These are phyloP conservation scores for Tholera decimalis DNA, from an alignment of 2,888 invertebrate species.

Conservation along the genomic window DNA sequence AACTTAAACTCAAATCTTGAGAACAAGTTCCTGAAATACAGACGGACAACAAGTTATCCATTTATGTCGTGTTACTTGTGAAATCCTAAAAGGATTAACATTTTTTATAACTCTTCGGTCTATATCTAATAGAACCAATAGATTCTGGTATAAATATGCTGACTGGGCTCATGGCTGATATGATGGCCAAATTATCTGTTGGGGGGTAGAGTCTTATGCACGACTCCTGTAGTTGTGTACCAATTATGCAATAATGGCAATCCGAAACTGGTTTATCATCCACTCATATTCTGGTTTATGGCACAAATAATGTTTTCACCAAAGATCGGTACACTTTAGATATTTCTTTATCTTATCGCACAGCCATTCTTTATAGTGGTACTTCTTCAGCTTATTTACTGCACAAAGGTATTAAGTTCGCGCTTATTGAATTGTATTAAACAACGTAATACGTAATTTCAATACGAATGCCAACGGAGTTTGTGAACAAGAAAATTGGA, in stretches of 20 bases:
- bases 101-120: background rate
- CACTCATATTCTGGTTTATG: background rate
- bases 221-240: no score
- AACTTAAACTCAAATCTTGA: no score
- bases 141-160: no score
- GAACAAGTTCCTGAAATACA: no score
- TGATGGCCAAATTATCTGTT: no score
- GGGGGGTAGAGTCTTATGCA: no score
- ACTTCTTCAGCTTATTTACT: slow-evolving; percentile 14
- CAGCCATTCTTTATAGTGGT: background rate
- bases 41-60: no score
- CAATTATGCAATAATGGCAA: background rate
- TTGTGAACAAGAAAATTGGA: slow-evolving; percentile 57
- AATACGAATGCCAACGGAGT: slow-evolving; percentile 51
- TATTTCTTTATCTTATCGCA: background rate
- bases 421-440: slow-evolving; percentile 62
- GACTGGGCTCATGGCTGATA: no score
- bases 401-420: slow-evolving; percentile 38
- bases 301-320: no score
- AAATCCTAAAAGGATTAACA: no score
- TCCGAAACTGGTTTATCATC: background rate
- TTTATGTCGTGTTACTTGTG: no score
- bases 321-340: background rate
- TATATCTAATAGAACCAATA: no score
- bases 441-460: slow-evolving; percentile 57